Base-by-base conservation (phyloP, 2,797 vertebrate species). In the Poecilia picta region DNA sequence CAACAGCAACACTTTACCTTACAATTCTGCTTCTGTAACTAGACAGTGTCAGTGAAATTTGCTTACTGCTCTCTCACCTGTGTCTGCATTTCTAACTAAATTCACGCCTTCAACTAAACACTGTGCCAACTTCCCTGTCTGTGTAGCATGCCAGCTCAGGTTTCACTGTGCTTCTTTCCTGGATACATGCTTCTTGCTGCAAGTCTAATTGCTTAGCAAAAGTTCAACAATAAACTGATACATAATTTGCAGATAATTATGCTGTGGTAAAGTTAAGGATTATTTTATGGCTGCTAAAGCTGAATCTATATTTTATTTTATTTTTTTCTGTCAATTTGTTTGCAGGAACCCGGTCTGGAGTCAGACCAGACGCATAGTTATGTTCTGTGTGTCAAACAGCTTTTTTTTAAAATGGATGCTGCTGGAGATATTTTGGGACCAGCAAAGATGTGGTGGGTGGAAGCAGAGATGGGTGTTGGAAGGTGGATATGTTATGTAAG, bases 351-450 rank as follows among this genome's bases (percentile, higher is more conserved):
- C 25, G 78, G 59, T 91, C 89, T 47, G 72, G 15, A 31, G 28
- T 16, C 31, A 41, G 74, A 55, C 71, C 41, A 82, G 74, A 62
- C 41, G 28, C 31, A 59, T 28, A 36, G 66, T 18, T 70, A 73
- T 31, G 28, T 80, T 49, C 25, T 57, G 55, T 55, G 43, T 81
- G 81, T 89, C 74, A 88, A 73, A 59, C 51, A 41, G 75, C 73
- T 79, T 49, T 76, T 73, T 53, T 25, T 25, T 25, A 0, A 83
- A 90, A 84, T 79, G 76, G 47, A 83, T 81, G 77, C 80, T 91
- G 91, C 91, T 78, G 87, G 74, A 89, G 86, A 85, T 93, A 92
- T 90, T 90, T 81, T 89, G 7, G 74, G 85, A 89, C 73, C 16
- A 64, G 85, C 76, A 68, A 43, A 36, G 43, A 47, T 3, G 2